Base-by-base conservation (phyloP, 2,113 vertebrate genomes). In the Dromas ardeola region DNA sequence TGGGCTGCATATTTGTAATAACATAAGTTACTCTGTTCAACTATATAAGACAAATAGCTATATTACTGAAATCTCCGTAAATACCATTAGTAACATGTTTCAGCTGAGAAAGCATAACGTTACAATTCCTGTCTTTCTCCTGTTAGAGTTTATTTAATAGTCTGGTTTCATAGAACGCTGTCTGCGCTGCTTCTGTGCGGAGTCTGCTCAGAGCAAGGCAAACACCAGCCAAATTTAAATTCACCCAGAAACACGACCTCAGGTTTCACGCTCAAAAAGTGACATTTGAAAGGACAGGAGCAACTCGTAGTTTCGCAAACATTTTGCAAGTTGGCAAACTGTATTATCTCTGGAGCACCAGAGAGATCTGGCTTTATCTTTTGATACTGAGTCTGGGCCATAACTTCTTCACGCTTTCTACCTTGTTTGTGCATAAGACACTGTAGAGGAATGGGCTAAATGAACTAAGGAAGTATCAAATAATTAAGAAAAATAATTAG, bases 31-130 rank as follows among this genome's bases (percentile, higher is more conserved):
- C 34, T 80, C 81, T 65, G 7, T 92, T 86, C 53, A 74, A 4
- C 55, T 89, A 1, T 22, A 11, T 71, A 67, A 84, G 93, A 84
- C 47, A 89, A 94, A 96, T 59, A 84, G 77, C 63, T 93, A 1
- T 73, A 62, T 88, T 93, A 72, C 66, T 77, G 66, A 90, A 88
- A 72, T 86, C 61, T 91, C 50, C 91, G 36, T 90, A 90, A 95
- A 91, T 87, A 82, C 61, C 34, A 45, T 89, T 89, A 89, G 47
- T 81, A 89, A 89, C 83, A 63, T 1, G 3, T 91, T 95, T 93
- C 77, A 94, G 83, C 73, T 93, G 89, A 94, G 81, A 92, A 96
- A 94, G 50, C 80, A 81, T 26, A 86, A 47, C 1, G 8, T 67
- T 91, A 65, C 78, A 67, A 80, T 88, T 95, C 65, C 91, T 87